Base-by-base conservation (phyloP, 2,113 vertebrate species). In the Melanotaenia duboulayi region DNA sequence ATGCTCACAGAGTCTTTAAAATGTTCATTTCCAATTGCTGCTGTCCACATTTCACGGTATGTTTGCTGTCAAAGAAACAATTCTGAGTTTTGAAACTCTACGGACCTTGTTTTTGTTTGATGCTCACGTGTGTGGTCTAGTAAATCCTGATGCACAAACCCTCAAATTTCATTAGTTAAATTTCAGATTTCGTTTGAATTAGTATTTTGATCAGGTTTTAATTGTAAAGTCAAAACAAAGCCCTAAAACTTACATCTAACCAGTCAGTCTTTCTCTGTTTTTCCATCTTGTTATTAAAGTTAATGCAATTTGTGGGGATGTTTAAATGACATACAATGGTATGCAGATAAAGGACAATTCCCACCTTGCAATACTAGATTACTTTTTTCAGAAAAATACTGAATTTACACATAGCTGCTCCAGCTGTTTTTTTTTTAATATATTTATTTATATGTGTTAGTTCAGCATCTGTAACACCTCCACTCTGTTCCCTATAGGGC, bases 391-490 rank as follows among this genome's bases (percentile, higher is more conserved):
- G 14, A 70, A 71, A 24, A 52, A 32, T 46, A n/a, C 5, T 13
- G 20, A 58, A 44, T 73, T 8, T 17, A 24, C 28, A 50, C 4
- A 52, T 68, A 52, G 22, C 58, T 42, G 9, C 13, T 22, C 58
- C 3, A 19, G 37, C 58, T 76, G 32, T 35, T 35, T 5, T 1
- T 8, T 35, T 35, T 35, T 35, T 6, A 1, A 5, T 35, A 3
- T 28, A 13, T 39, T 42, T 42, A 13, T 42, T 54, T 20, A 7
- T 13, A 51, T 5, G 20, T 42, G 49, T 24, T 24, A 71, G 13
- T 16, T 65, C 37, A 69, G 46, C 78, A 58, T 81, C 58, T 37
- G 52, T 37, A 23, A 16, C 62, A 55, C 52, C 17, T 81, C 24
- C 9, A 3, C 6, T 60, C 44, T 52, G 14, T 51, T 42, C 22